Conservation (phyloP, 1,140 invertebrate genomes). For the Platyscapa corneri region DNA sequence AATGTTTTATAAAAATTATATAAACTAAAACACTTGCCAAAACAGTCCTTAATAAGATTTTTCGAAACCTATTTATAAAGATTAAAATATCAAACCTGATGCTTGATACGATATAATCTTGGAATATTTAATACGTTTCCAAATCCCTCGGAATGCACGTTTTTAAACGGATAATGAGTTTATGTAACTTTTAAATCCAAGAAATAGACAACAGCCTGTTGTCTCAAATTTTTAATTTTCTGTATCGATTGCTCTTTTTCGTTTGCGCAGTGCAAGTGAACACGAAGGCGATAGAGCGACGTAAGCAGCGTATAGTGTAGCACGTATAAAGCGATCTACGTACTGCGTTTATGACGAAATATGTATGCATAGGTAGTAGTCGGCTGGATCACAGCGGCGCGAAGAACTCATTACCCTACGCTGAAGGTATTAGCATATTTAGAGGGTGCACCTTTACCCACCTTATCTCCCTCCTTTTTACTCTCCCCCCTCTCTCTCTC, state of each 20-base stretch:
- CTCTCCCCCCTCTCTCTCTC: slow-evolving; percentile 54
- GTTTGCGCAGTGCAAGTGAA: not conserved
- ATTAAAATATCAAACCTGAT: not conserved
- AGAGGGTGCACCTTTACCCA: slow-evolving; percentile 62
- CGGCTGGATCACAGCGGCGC: slow-evolving; percentile 63
- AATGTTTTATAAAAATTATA: not conserved
- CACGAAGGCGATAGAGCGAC: not conserved
- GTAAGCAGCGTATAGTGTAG: not conserved
- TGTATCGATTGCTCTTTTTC: slow-evolving; percentile 17
- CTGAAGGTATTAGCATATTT: slow-evolving; percentile 72
- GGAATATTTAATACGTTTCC: no score
- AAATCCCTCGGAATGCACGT: no score
- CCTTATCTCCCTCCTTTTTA: slow-evolving; percentile 53
- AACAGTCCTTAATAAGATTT: not conserved
- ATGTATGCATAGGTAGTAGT: slow-evolving; percentile 71
- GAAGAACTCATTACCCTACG: slow-evolving; percentile 72
- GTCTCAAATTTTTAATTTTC: not conserved
- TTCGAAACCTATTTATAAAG: not conserved
- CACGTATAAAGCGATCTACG: slow-evolving; percentile 66
- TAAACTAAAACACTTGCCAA: not conserved
- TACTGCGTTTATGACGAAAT: slow-evolving; percentile 72
- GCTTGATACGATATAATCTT: no score
- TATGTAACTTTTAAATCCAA: no score
- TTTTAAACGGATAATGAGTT: no score
- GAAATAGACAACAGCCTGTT: no score